phyloP scores from a whole-genome alignment of 2,797 vertebrate genomes.

The Fundulus diaphanus region DNA sequence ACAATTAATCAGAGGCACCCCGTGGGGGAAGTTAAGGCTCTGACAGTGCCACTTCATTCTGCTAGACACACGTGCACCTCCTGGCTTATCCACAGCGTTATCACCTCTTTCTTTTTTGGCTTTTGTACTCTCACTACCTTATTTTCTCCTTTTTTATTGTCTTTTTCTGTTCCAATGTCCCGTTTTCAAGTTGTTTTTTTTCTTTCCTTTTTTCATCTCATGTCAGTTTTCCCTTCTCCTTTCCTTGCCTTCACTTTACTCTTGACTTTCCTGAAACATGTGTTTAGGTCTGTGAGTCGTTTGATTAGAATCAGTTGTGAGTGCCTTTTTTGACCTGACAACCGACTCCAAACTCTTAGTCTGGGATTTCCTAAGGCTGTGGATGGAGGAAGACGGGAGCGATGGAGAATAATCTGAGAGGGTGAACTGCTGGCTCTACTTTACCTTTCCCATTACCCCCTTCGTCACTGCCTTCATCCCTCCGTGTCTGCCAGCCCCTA shows the following conservation, averaged over 20 bases:
- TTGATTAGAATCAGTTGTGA: conserved; percentile 44
- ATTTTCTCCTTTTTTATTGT: conserved; percentile 29
- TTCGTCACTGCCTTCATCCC: conserved; percentile 39
- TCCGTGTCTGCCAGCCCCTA: conserved; percentile 47
- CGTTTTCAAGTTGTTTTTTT: conserved; percentile 1
- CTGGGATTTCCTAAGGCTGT: conserved; percentile 34
- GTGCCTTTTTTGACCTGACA: conserved; percentile 49
- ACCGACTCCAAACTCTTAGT: conserved; percentile 48
- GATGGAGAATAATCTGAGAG: conserved; percentile 25
- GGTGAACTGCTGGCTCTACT: conserved; percentile 55
- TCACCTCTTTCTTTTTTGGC: conserved; percentile 37
- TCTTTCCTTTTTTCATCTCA: not conserved
- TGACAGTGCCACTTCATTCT: conserved; percentile 81
- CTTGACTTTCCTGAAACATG: conserved; percentile 25
- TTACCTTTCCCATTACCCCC: conserved; percentile 48
- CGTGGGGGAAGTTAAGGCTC: conserved; percentile 69
- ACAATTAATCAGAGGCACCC: conserved; percentile 83
- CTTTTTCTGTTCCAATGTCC: conserved; percentile 19
- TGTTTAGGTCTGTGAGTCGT: conserved; percentile 29
- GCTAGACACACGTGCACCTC: conserved; percentile 56
- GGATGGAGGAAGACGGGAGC: conserved; percentile 7
- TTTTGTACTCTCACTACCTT: conserved; percentile 21
- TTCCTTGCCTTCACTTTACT: not conserved
- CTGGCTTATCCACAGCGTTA: conserved; percentile 46
- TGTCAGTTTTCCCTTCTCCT: conserved; percentile 9